Evolutionary conservation across 1,140 invertebrate species (phyloP), one percentile per base, ranked within the genome.

Genomic region (Mizuhopecten yessoensis): DNA sequence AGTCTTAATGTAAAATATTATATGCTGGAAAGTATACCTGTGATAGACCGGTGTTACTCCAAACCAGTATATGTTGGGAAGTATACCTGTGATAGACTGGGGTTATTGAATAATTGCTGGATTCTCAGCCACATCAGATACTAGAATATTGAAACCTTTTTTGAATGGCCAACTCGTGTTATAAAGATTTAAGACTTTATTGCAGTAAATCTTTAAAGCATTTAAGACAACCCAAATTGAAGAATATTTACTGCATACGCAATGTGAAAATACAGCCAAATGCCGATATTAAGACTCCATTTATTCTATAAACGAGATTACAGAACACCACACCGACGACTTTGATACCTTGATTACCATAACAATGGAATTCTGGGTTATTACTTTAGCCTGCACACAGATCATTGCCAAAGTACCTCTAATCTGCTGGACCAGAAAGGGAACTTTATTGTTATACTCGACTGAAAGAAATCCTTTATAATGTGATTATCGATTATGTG

Each of bases 401-500:
- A 75, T 75, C 1, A n/a, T 75, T 75, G 57, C 23, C 57, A 29
- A 75, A 75, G 42, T n/a, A 5, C 23, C 0, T 75, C 57, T 75
- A 75, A 75, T 75, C 57, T 75, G n/a, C 1, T 17, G 57, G 17
- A n/a, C 9, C 29, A n/a, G 17, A 75, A 75, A 0, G n/a, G 57
- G 23, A 20, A 17, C 20, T 49, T 49, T 75, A 75, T 75, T 75
- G 57, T 75, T 75, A n/a, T 75, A 29, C 57, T 75, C 23, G 57
- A 75, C 57, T 75, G 57, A 75, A 75, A n/a, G 57, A 29, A 75
- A 75, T 75, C 57, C 57, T 29, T 75, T 75, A 75, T 75, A 75
- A 29, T 29, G n/a, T 75, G 57, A 75, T 29, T 75, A 75, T 75
- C 57, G 57, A 75, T 75, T 75, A 75, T 75, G n/a, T 75, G 57